phyloP scores from a whole-genome alignment of 2,888 invertebrate species.

The Pelosia muscerda region DNA sequence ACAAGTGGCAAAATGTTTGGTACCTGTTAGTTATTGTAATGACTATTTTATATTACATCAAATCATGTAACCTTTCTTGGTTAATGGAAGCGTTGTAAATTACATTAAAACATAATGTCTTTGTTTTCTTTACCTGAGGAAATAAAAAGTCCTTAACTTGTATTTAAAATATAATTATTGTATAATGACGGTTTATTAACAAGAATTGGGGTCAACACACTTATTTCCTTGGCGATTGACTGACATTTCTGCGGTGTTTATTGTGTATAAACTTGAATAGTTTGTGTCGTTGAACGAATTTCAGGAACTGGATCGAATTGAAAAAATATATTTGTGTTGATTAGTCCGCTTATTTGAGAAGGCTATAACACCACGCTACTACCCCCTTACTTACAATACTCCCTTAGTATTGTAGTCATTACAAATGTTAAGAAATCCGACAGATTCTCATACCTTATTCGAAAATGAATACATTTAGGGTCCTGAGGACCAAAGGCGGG shows the following conservation, averaged over 20 bases:
- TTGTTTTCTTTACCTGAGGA: background rate
- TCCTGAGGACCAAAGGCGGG: no score
- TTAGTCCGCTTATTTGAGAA: no score
- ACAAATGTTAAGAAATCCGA: no score
- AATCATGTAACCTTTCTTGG: background rate
- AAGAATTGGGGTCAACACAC: slow-evolving; percentile 6
- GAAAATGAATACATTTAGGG: no score
- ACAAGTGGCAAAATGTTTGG: background rate
- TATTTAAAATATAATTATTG: background rate
- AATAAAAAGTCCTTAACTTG: slow-evolving; percentile 4
- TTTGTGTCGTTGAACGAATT: no score
- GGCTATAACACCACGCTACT: no score
- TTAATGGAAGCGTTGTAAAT: background rate
- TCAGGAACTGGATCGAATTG: no score
- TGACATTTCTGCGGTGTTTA: background rate
- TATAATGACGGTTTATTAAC: background rate
- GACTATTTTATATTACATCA: background rate
- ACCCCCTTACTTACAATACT: no score
- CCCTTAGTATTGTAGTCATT: no score
- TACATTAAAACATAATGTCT: background rate
- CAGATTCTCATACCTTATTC: no score
- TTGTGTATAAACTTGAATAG: no score
- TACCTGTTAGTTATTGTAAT: background rate
- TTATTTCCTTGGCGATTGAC: slow-evolving; percentile 10
- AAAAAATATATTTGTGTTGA: no score